A percentile compares a stretch with the other conserved stretches of the same genome.
Conservation (phyloP, 2,888 invertebrate genomes). For the Ochropacha duplaris region DNA sequence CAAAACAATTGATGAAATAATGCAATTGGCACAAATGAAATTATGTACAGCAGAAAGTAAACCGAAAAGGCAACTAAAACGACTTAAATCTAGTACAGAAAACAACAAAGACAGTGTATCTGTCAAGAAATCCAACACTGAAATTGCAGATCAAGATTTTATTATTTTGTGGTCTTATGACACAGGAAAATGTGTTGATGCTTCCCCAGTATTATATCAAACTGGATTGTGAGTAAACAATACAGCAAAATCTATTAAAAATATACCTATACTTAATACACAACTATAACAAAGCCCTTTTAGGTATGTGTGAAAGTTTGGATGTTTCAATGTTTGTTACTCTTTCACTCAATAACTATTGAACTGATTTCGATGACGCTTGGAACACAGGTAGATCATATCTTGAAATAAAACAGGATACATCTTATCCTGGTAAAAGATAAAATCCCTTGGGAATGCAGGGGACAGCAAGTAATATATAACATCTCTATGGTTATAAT, state of each 20-base stretch:
- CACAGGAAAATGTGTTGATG: conserved; percentile 92
- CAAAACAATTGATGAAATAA: conserved; percentile 61
- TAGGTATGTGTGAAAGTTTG: no score
- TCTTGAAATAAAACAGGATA: no score
- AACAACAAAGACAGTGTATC: conserved; percentile 10
- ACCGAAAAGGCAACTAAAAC: conserved; percentile 46
- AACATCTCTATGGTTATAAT: no score
- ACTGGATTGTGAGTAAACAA: conserved; percentile 65
- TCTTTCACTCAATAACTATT: no score
- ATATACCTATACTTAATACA: no score
- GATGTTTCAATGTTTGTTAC: no score
- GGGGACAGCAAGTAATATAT: no score
- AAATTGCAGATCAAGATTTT: conserved; percentile 38
- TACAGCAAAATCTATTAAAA: not conserved
- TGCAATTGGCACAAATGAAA: conserved; percentile 53
- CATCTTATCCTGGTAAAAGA: no score
- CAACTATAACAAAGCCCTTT: no score
- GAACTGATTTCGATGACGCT: no score
- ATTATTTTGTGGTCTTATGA: conserved; percentile 83
- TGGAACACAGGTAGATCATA: no score
- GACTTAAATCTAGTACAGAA: conserved; percentile 28
- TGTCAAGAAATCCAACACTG: conserved; percentile 27
- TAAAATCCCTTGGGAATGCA: no score
- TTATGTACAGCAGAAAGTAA: conserved; percentile 35
- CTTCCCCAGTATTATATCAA: conserved; percentile 85